A percentile compares a stretch with the other conserved stretches of the same genome.
These are phyloP conservation scores for Hipparchia sbordonii DNA, from an alignment of 2,888 invertebrate genomes.

Conservation along the genomic window DNA sequence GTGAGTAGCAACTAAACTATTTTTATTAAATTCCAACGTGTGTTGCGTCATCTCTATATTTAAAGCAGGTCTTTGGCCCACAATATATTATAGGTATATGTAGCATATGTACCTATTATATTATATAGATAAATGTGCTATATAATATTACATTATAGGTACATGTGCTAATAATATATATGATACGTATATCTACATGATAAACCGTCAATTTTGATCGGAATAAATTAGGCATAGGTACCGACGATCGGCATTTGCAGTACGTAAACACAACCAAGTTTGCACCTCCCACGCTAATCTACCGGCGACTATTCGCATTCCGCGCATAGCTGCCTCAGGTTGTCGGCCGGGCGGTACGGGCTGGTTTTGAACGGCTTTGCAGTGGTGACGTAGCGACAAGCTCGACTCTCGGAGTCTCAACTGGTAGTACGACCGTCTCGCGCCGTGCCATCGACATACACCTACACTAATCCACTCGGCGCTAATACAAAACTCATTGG, in stretches of 20 bases:
- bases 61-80: conserved; percentile 32
- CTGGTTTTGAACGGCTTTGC: conserved; percentile 69
- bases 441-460: conserved; percentile 29
- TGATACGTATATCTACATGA: background rate
- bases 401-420: background rate
- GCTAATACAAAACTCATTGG: conserved; percentile 39
- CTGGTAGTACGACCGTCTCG: conserved; percentile 22
- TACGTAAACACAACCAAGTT: conserved; percentile 55
- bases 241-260: conserved; percentile 55
- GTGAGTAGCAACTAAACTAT: conserved; percentile 23
- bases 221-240: conserved; percentile 15
- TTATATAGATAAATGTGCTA: no score
- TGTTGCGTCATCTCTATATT: conserved; percentile 32
- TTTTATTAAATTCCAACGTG: conserved; percentile 32
- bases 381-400: conserved; percentile 61
- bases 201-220: conserved; percentile 20
- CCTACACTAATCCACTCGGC: conserved; percentile 24
- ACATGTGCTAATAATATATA: no score
- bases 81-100: conserved; percentile 9
- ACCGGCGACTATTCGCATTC: conserved; percentile 74
- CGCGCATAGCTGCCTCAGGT: conserved; percentile 73
- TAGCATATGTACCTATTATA: background rate
- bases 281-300: conserved; percentile 73
- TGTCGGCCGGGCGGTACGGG: conserved; percentile 69
- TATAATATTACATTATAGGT: no score